Evolutionary conservation across 2,113 vertebrate species (phyloP).

Genomic region (Sarotherodon lohbergeri): DNA sequence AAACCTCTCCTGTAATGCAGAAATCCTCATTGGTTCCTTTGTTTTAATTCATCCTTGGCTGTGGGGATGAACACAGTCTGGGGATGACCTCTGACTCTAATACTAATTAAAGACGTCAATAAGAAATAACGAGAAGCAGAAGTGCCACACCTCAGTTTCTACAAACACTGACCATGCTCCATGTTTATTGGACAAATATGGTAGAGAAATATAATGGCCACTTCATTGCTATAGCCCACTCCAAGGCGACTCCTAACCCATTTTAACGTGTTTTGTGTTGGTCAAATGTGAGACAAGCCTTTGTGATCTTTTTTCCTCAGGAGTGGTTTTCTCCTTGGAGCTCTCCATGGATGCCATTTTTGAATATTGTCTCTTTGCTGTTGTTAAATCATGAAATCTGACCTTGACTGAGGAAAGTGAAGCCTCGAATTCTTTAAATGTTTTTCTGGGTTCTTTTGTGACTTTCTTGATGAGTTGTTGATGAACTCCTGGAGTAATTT

Average conservation of each 20-base stretch:
- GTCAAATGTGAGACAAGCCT: background rate
- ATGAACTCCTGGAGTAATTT: background rate
- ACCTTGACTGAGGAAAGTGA: background rate
- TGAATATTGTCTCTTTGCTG: background rate
- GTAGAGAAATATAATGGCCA: background rate
- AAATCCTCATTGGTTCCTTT: background rate
- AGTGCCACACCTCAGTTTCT: background rate
- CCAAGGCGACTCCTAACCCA: background rate
- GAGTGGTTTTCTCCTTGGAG: background rate
- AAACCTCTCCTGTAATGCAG: background rate
- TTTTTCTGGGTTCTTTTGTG: background rate
- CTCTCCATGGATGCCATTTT: background rate
- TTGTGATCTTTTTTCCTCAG: background rate
- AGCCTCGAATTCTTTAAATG: background rate
- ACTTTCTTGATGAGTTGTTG: background rate
- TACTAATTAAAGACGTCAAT: background rate
- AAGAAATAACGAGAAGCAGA: background rate
- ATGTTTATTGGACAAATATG: background rate
- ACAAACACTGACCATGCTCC: background rate
- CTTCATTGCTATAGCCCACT: background rate
- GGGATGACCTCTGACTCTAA: background rate
- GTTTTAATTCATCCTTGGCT: background rate
- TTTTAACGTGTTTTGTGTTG: background rate
- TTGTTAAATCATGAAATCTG: background rate
- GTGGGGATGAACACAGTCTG: background rate